Percentiles rank a stretch among this genome's conserved stretches.
Conservation (phyloP, 2,888 invertebrate genomes). For the Meliscaeva auricollis region DNA sequence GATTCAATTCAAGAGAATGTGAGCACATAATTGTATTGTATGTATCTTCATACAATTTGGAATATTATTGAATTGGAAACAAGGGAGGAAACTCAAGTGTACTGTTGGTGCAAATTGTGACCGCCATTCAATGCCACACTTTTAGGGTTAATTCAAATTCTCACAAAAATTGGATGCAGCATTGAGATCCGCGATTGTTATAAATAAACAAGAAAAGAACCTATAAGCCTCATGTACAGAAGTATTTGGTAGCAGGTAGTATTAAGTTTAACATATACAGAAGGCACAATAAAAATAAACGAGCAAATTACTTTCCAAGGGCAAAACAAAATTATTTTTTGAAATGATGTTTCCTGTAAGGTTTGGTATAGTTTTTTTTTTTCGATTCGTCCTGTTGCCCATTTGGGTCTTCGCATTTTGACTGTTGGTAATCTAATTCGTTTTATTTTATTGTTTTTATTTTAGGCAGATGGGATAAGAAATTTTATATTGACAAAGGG, state of each 20-base stretch:
- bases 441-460: conserved; percentile 11
- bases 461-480: too few species aligned
- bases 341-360: background rate
- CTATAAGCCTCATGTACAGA: conserved; percentile 36
- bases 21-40: conserved; percentile 51
- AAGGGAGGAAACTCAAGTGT: conserved; percentile 59
- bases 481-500: too few species aligned
- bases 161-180: conserved; percentile 60
- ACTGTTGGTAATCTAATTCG: conserved; percentile 71
- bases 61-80: conserved; percentile 66
- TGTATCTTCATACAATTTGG: conserved; percentile 19
- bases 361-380: conserved; percentile 9
- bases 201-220: conserved; percentile 20
- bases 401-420: conserved; percentile 64
- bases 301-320: conserved; percentile 66
- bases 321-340: conserved; percentile 64
- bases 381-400: conserved; percentile 39
- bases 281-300: conserved; percentile 69
- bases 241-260: too few species aligned
- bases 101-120: conserved; percentile 66
- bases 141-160: conserved; percentile 53
- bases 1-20: conserved; percentile 43
- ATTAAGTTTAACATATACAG: conserved; percentile 5
- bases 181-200: conserved; percentile 7
- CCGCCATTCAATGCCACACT: conserved; percentile 60